Conservation (phyloP, 2,888 invertebrate genomes). For the Holacanthella duospinosa region DNA sequence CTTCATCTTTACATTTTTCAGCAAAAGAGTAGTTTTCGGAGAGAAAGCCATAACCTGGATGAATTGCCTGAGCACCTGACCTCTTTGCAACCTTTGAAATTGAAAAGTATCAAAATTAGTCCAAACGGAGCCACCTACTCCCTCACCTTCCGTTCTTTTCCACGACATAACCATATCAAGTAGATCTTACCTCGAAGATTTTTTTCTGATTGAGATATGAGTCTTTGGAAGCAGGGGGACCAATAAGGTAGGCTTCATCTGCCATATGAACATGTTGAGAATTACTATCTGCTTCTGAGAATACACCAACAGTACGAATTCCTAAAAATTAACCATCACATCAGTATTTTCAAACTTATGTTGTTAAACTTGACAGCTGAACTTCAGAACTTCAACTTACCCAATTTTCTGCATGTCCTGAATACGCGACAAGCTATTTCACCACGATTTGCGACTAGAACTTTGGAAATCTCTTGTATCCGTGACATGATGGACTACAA, state of each 20-base stretch:
- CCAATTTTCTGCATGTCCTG: constrained; percentile 72
- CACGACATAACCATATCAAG: too few relatives aligned
- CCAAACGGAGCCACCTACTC: too few relatives aligned
- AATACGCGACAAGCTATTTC: constrained; percentile 95
- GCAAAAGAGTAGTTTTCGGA: constrained; percentile 98
- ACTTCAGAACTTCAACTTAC: constrained; percentile 44
- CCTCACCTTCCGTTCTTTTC: too few relatives aligned
- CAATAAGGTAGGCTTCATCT: constrained; percentile 89
- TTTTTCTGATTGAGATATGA: constrained; percentile 80
- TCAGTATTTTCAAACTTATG: neutral
- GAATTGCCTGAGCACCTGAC: constrained; percentile 79
- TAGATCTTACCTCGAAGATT: constrained; percentile 57
- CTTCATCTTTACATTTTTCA: constrained; percentile 65
- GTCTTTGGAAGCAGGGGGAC: constrained; percentile 70
- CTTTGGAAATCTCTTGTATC: constrained; percentile 41
- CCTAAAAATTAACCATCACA: constrained; percentile 34
- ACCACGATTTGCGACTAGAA: constrained; percentile 92
- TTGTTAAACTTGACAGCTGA: neutral
- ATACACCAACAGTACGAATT: constrained; percentile 86
- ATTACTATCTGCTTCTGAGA: constrained; percentile 79
- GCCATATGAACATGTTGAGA: constrained; percentile 75
- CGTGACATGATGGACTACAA: too few relatives aligned
- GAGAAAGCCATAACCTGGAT: constrained; percentile 98
- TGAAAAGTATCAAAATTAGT: too few relatives aligned
- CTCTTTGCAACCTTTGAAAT: constrained; percentile 59